A percentile compares a stretch with the other conserved stretches of the same genome.
Evolutionary conservation across 2,888 invertebrate genomes (phyloP).

Genomic region (Mamestra brassicae): DNA sequence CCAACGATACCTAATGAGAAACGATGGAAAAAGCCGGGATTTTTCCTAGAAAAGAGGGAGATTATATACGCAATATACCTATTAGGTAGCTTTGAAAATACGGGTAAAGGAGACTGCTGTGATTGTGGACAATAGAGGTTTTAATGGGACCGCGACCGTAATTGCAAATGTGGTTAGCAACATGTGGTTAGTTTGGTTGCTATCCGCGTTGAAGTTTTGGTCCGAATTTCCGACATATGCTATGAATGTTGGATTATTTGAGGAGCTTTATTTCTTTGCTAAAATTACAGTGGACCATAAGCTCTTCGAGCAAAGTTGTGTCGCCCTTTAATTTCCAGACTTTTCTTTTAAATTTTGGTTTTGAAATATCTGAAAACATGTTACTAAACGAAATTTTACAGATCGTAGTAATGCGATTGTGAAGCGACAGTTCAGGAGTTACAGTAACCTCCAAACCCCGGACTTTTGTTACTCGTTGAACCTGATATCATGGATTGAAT

Average conservation of each 20-base stretch:
- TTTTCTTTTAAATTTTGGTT: background rate
- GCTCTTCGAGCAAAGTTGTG: background rate
- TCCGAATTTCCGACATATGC: background rate
- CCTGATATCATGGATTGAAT: no score
- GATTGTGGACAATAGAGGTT: background rate
- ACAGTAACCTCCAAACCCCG: background rate
- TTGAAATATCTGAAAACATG: background rate
- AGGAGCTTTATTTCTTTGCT: background rate
- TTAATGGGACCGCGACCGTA: background rate
- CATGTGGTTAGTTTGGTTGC: background rate
- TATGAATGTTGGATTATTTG: background rate
- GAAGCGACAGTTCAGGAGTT: background rate
- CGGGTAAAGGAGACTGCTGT: background rate
- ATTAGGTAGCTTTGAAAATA: constrained; percentile 7
- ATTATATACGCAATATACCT: constrained; percentile 13
- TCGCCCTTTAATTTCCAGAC: background rate
- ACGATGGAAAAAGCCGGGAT: constrained; percentile 29
- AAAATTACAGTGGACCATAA: background rate
- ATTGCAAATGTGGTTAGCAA: constrained; percentile 1
- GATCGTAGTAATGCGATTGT: background rate
- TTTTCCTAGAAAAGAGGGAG: constrained; percentile 22
- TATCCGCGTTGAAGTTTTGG: background rate
- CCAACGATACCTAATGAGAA: constrained; percentile 38
- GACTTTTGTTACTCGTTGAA: no score
- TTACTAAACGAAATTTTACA: background rate